Base-by-base conservation (phyloP, 2,888 invertebrate species). In the Synergus laeviventris region DNA sequence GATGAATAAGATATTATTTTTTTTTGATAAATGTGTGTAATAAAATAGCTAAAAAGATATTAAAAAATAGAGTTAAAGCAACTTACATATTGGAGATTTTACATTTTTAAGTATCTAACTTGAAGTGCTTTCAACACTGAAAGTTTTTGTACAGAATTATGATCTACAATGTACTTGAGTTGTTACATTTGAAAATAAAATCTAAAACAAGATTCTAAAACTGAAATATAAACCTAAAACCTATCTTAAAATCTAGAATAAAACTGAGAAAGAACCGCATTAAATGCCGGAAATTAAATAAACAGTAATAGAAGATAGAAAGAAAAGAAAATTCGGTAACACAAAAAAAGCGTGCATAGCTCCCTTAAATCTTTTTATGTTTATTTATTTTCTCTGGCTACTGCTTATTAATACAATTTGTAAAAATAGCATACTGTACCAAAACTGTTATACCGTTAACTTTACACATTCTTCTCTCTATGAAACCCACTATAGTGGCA, bases 371-470 rank as follows among this genome's bases (percentile, higher is more conserved):
- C 80, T 81, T 81, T 78, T 78, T 73, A 76, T 76, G 61, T 81
- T 82, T 82, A 86, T 86, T 86, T 85, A 86, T 87, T 86, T 85
- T 81, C 84, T 85, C 87, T 82, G 83, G 79, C 86, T 88, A 87
- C 85, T 84, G 84, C 85, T 88, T 88, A 87, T 86, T 86, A 85
- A 84, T 89, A 90, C 88, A 89, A 86, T 88, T 89, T 90, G 89
- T 89, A 90, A 89, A 90, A 89, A 89, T 90, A 90, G 87, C 84
- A 89, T 88, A 89, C 88, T 86, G 89, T 90, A 89, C 88, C 88
- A 88, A 89, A 86, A 89, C 86, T 86, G 85, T 79, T 84, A 84
- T 85, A 86, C 82, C 82, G 76, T 85, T 81, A 70, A 85, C 79
- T 84, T 87, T 83, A 79, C 83, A 82, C 80, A 82, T 78, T 79